Evolutionary conservation across 2,113 vertebrate species (phyloP).

Genomic region (Cairina moschata): DNA sequence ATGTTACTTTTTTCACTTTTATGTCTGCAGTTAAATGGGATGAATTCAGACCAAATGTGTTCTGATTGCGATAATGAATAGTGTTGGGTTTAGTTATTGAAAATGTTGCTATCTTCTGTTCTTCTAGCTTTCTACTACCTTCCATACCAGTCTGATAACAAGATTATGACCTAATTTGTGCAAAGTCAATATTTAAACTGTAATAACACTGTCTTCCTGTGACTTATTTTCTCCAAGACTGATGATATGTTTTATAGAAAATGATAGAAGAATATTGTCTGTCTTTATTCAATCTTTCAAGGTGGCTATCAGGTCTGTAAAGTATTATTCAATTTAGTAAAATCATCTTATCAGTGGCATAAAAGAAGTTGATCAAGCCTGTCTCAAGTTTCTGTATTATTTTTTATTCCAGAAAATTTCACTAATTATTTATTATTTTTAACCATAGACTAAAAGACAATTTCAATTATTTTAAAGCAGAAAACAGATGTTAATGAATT

Average conservation of each 20-base stretch:
- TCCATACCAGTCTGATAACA: not conserved
- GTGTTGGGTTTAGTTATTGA: not conserved
- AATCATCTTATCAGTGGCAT: not conserved
- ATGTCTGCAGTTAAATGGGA: not conserved
- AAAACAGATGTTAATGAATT: constrained; percentile 53
- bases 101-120: not conserved
- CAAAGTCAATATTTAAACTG: not conserved
- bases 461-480: constrained; percentile 57
- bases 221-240: not conserved
- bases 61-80: not conserved
- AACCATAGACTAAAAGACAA: not conserved
- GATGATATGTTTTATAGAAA: not conserved
- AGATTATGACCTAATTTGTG: not conserved
- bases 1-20: not conserved
- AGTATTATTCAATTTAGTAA: not conserved
- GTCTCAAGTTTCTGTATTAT: not conserved
- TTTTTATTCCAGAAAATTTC: constrained; percentile 13
- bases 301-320: not conserved
- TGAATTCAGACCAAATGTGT: not conserved
- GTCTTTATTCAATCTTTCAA: not conserved
- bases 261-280: not conserved
- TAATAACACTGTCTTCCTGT: not conserved
- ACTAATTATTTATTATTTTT: constrained; percentile 37
- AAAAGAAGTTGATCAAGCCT: not conserved
- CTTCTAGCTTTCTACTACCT: not conserved